Evolutionary conservation across 30 jellyfish, hydroid and myxozoan genomes (phyloP).

Genomic region (Hydractinia echinata): DNA sequence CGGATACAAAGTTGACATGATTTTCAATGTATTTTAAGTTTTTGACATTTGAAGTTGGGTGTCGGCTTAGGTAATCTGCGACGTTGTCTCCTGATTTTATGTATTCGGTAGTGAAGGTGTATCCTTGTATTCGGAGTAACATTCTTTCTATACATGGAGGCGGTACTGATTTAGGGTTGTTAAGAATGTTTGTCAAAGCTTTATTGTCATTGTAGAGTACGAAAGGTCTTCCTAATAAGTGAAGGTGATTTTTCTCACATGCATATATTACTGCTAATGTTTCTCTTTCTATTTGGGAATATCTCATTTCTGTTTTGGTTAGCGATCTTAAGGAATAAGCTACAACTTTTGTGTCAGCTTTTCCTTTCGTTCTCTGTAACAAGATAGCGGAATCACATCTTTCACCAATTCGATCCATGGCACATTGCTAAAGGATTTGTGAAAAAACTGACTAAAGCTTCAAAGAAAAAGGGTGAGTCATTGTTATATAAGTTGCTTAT

Average conservation of each 20-base stretch:
- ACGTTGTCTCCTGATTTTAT: neutral
- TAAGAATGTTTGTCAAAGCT: slow-evolving; percentile 1
- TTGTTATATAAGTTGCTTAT: too few relatives aligned
- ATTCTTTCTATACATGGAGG: slow-evolving; percentile 30
- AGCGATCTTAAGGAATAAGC: slow-evolving; percentile 23
- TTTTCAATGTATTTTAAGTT: slow-evolving; percentile 3
- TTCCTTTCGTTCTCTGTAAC: neutral
- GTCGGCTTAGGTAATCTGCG: slow-evolving; percentile 11
- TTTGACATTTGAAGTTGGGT: slow-evolving; percentile 2
- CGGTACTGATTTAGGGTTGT: slow-evolving; percentile 23
- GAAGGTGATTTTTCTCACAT: slow-evolving; percentile 4
- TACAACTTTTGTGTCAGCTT: neutral
- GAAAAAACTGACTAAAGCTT: too few relatives aligned
- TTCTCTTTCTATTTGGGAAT: slow-evolving; percentile 23
- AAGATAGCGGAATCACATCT: neutral
- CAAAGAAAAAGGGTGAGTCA: too few relatives aligned
- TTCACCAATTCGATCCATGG: too few relatives aligned
- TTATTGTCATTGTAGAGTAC: slow-evolving; percentile 12
- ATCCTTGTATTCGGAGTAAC: slow-evolving; percentile 28
- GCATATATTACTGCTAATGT: neutral
- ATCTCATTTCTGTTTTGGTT: slow-evolving; percentile 4
- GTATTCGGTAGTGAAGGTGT: slow-evolving; percentile 1
- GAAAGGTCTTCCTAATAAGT: slow-evolving; percentile 5
- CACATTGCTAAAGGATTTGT: too few relatives aligned
- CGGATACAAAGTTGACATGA: slow-evolving; percentile 12